Percentiles rank a stretch among this genome's conserved stretches.
Conservation (phyloP, 2,113 vertebrate species). For the Neopipo cinnamomea region DNA sequence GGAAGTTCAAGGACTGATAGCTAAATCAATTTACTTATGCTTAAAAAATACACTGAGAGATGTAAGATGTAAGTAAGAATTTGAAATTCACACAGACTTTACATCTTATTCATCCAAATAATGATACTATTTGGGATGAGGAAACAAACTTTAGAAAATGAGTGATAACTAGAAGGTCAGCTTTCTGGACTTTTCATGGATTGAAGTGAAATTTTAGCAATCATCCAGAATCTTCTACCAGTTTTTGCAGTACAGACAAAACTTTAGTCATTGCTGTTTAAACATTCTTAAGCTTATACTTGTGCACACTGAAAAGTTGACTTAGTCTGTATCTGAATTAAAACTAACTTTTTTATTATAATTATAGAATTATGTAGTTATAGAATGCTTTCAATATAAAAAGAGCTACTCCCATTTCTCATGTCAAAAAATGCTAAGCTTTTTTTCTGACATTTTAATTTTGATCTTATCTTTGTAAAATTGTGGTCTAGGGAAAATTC, state of each 20-base stretch:
- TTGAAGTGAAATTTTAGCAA: background rate
- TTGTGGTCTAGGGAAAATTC: background rate
- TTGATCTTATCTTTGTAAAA: background rate
- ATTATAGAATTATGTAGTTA: background rate
- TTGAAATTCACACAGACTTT: background rate
- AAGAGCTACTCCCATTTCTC: background rate
- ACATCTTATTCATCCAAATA: background rate
- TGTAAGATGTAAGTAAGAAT: background rate
- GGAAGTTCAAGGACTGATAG: background rate
- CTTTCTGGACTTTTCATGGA: background rate
- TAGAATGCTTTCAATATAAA: background rate
- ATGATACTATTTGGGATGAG: background rate
- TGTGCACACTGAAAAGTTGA: background rate
- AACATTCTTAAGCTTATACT: background rate
- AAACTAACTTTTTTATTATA: background rate
- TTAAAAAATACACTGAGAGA: background rate
- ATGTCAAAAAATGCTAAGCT: background rate
- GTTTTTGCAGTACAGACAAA: background rate
- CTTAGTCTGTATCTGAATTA: background rate
- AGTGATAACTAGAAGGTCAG: background rate
- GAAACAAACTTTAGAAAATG: background rate
- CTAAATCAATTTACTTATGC: background rate
- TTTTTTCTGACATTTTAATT: background rate
- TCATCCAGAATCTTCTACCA: background rate
- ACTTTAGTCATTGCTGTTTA: background rate